Evolutionary conservation across 2,888 invertebrate genomes (phyloP).

Genomic region (Megamerina dolium): DNA sequence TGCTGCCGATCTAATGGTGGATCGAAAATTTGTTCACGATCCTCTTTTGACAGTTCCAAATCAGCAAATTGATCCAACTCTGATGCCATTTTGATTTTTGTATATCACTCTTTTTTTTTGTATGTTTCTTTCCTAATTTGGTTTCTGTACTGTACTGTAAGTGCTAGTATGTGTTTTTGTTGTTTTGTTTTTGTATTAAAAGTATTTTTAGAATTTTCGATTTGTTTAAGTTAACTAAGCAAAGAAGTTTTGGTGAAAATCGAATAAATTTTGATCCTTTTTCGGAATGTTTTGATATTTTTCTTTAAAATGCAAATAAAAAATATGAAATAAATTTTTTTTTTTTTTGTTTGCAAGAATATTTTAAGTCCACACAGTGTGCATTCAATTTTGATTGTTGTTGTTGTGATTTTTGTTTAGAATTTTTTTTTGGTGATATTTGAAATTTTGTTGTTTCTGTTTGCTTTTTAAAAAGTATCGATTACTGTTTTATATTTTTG

Average conservation of each 20-base stretch:
- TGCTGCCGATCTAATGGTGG: slow-evolving; percentile 51
- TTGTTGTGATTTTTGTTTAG: no score
- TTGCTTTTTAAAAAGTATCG: no score
- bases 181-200: not conserved
- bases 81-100: slow-evolving; percentile 41
- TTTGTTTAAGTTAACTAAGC: not conserved
- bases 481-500: no score
- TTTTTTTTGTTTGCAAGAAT: not conserved
- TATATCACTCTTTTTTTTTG: slow-evolving; percentile 8
- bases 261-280: slow-evolving; percentile 1
- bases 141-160: slow-evolving; percentile 5
- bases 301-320: not conserved
- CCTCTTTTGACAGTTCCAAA: slow-evolving; percentile 63
- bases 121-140: slow-evolving; percentile 11
- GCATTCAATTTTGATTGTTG: not conserved
- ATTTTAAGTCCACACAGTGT: slow-evolving; percentile 3
- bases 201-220: not conserved
- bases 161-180: not conserved
- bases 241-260: not conserved
- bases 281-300: slow-evolving; percentile 9
- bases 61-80: slow-evolving; percentile 62
- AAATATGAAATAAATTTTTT: slow-evolving; percentile 2
- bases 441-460: no score
- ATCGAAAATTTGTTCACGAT: slow-evolving; percentile 69
- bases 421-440: no score